These are phyloP conservation scores for Apoda limacodes DNA, from an alignment of 2,888 invertebrate genomes.

Conservation along the genomic window DNA sequence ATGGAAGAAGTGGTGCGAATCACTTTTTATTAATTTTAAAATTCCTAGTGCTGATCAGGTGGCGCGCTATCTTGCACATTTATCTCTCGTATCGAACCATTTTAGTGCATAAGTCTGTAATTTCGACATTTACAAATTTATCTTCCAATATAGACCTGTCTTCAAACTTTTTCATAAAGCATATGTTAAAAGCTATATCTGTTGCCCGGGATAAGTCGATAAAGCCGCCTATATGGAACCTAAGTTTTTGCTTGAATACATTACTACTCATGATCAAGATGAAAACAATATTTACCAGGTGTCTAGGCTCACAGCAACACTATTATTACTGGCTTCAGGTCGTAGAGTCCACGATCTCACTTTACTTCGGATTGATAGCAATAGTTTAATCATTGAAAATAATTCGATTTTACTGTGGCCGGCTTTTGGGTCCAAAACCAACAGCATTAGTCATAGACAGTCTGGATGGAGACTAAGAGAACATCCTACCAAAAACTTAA, in stretches of 20 bases:
- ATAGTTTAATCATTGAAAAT: neutral
- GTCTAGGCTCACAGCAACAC: conserved; percentile 6
- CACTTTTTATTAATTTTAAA: neutral
- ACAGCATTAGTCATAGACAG: conserved; percentile 1
- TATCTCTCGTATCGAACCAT: conserved; percentile 9
- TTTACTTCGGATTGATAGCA: conserved; percentile 4
- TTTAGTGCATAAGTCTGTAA: conserved; percentile 8
- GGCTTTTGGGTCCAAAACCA: conserved; percentile 6
- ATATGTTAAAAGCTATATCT: conserved; percentile 6
- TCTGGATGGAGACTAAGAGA: conserved; percentile 5
- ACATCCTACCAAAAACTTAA: neutral
- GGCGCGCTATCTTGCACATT: conserved; percentile 7
- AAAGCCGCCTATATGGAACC: conserved; percentile 8
- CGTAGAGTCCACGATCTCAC: conserved; percentile 13
- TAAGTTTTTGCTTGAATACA: conserved; percentile 6
- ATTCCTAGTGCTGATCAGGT: conserved; percentile 5
- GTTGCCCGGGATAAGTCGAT: conserved; percentile 2
- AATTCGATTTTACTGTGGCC: neutral
- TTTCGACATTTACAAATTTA: conserved; percentile 10
- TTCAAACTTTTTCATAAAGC: conserved; percentile 6
- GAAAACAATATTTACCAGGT: conserved; percentile 7
- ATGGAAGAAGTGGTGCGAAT: conserved; percentile 9
- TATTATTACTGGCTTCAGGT: conserved; percentile 9
- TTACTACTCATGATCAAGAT: neutral
- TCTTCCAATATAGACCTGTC: conserved; percentile 2